phyloP scores from a whole-genome alignment of 2,888 invertebrate species.

The Lasius fuliginosus region DNA sequence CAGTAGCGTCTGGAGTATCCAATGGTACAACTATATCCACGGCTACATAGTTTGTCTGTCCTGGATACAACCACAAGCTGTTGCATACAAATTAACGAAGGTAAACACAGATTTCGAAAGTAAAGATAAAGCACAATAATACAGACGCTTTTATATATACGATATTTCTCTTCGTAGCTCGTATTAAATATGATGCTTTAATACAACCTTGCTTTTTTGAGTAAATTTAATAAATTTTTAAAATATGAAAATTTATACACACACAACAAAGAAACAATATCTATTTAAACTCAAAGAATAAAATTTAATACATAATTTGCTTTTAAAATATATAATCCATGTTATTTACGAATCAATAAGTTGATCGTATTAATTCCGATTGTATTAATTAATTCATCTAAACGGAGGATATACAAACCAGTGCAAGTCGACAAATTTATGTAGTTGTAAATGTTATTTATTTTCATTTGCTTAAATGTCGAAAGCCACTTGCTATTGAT shows the following conservation, averaged over 20 bases:
- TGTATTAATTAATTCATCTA: too few species aligned
- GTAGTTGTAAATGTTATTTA: background rate
- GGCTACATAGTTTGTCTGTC: conserved; percentile 74
- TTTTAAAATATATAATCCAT: too few species aligned
- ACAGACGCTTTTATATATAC: background rate
- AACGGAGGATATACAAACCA: too few species aligned
- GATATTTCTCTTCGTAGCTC: background rate
- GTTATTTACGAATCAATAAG: too few species aligned
- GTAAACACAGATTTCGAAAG: background rate
- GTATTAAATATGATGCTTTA: background rate
- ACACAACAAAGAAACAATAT: too few species aligned
- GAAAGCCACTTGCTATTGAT: background rate
- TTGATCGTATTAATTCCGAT: too few species aligned
- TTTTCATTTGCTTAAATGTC: background rate
- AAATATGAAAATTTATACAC: background rate
- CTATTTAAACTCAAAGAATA: too few species aligned
- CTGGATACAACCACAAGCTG: conserved; percentile 76
- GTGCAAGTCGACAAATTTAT: too few species aligned
- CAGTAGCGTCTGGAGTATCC: conserved; percentile 64
- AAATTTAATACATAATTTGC: too few species aligned
- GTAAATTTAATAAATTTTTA: conserved; percentile 4
- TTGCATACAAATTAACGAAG: background rate
- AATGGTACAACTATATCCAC: conserved; percentile 76
- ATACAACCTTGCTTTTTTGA: background rate
- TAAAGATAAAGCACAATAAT: background rate